phyloP scores from a whole-genome alignment of 2,797 vertebrate species.

The Acipenser oxyrinchus region DNA sequence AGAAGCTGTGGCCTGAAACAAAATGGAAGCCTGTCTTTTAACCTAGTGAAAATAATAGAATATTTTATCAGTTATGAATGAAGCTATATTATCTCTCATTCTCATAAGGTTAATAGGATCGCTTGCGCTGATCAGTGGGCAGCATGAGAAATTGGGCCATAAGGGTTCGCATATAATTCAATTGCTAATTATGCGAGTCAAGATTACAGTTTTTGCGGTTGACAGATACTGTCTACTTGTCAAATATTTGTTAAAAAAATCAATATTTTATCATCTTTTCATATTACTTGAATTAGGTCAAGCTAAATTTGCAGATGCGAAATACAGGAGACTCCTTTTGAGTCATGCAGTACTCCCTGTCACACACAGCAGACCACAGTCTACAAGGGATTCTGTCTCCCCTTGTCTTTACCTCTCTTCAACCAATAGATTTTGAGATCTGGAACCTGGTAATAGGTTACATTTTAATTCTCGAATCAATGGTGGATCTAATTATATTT shows the following conservation, averaged over 20 bases:
- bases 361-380: too few relatives aligned
- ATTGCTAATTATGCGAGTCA: conserved; percentile 30
- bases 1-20: not conserved
- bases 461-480: too few relatives aligned
- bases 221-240: conserved; percentile 37
- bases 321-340: not conserved
- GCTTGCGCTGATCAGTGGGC: conserved; percentile 12
- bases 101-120: conserved; percentile 27
- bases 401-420: too few relatives aligned
- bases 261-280: conserved; percentile 39
- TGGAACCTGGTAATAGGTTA: too few relatives aligned
- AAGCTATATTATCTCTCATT: conserved; percentile 14
- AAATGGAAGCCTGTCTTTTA: conserved; percentile 5
- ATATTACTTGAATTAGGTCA: conserved; percentile 24
- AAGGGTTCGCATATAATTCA: conserved; percentile 32
- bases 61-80: conserved; percentile 20
- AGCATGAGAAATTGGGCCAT: conserved; percentile 19
- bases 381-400: too few relatives aligned
- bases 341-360: too few relatives aligned
- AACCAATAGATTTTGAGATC: too few relatives aligned
- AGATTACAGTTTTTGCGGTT: conserved; percentile 32
- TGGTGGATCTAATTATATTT: too few relatives aligned
- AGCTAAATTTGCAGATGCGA: not conserved
- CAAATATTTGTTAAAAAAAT: conserved; percentile 35
- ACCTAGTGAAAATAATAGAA: conserved; percentile 18